These are phyloP conservation scores for Leucophora obtusa DNA, from an alignment of 2,888 invertebrate genomes.

Conservation along the genomic window DNA sequence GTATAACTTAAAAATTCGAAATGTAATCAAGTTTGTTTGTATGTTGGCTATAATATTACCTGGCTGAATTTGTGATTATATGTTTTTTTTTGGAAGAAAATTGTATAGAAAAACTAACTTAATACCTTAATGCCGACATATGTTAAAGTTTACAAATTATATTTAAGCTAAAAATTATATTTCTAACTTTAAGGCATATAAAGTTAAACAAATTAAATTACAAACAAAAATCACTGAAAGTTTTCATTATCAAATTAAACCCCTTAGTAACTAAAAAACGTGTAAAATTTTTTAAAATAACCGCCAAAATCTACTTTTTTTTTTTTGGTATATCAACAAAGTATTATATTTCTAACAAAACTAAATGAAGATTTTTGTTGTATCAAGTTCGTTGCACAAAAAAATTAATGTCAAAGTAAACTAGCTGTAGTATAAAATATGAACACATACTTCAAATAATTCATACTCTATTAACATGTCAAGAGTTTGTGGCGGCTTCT, in stretches of 20 bases:
- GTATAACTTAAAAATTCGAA: slow-evolving; percentile 48
- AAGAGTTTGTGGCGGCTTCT: slow-evolving; percentile 47
- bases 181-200: slow-evolving; percentile 16
- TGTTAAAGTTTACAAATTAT: slow-evolving; percentile 23
- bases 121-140: slow-evolving; percentile 15
- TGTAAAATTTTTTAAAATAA: slow-evolving; percentile 17
- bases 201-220: slow-evolving; percentile 22
- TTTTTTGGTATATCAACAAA: not conserved
- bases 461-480: slow-evolving; percentile 59
- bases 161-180: slow-evolving; percentile 4
- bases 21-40: slow-evolving; percentile 53
- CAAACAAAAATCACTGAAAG: slow-evolving; percentile 22
- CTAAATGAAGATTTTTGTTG: slow-evolving; percentile 5
- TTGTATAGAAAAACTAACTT: slow-evolving; percentile 7
- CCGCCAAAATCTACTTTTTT: slow-evolving; percentile 28
- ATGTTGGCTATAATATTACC: slow-evolving; percentile 25
- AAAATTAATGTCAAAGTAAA: slow-evolving; percentile 44
- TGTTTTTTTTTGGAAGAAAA: slow-evolving; percentile 10
- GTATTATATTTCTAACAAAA: slow-evolving; percentile 17
- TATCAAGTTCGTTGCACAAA: slow-evolving; percentile 18
- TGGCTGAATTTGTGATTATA: slow-evolving; percentile 50
- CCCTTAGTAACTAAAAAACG: not conserved
- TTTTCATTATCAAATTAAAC: slow-evolving; percentile 3
- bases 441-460: slow-evolving; percentile 34
- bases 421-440: slow-evolving; percentile 17